Evolutionary conservation across 2,797 vertebrate species (phyloP).

Genomic region (Poeciliopsis gracilis): DNA sequence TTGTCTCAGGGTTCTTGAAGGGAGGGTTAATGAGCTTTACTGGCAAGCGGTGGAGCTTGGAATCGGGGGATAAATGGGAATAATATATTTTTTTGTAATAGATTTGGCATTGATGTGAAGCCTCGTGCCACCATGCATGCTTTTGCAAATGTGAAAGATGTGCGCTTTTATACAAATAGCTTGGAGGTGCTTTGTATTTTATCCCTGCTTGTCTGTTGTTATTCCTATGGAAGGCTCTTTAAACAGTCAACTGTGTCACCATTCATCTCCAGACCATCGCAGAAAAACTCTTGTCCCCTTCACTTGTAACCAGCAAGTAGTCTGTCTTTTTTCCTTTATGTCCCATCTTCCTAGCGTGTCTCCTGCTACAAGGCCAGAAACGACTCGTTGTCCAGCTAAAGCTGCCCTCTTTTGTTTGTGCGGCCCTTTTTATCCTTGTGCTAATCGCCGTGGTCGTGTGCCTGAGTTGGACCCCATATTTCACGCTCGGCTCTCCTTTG

Average conservation of each 20-base stretch:
- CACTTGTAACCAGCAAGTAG: constrained; percentile 63
- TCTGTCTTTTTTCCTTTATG: constrained; percentile 58
- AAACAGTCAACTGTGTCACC: constrained; percentile 62
- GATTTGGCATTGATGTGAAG: constrained; percentile 73
- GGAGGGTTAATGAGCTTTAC: constrained; percentile 80
- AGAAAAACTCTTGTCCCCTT: constrained; percentile 67
- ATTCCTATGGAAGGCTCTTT: constrained; percentile 60
- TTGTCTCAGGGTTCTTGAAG: constrained; percentile 78
- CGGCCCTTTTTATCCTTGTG: constrained; percentile 79
- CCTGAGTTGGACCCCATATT: constrained; percentile 84
- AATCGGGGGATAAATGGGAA: constrained; percentile 77
- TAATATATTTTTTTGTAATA: constrained; percentile 69
- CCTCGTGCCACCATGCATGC: constrained; percentile 60
- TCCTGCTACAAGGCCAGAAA: constrained; percentile 74
- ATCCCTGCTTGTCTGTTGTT: constrained; percentile 69
- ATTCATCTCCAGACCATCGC: constrained; percentile 62
- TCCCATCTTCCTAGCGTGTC: constrained; percentile 70
- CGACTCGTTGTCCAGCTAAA: constrained; percentile 78
- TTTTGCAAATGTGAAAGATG: constrained; percentile 40
- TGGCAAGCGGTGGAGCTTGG: constrained; percentile 72
- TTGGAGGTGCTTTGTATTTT: constrained; percentile 65
- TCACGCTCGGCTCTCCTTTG: constrained; percentile 82
- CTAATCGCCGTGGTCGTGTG: constrained; percentile 83
- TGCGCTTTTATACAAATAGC: constrained; percentile 62
- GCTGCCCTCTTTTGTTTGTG: constrained; percentile 76